Evolutionary conservation across 1,140 invertebrate genomes (phyloP).

Genomic region (Apocrypta bakeri): DNA sequence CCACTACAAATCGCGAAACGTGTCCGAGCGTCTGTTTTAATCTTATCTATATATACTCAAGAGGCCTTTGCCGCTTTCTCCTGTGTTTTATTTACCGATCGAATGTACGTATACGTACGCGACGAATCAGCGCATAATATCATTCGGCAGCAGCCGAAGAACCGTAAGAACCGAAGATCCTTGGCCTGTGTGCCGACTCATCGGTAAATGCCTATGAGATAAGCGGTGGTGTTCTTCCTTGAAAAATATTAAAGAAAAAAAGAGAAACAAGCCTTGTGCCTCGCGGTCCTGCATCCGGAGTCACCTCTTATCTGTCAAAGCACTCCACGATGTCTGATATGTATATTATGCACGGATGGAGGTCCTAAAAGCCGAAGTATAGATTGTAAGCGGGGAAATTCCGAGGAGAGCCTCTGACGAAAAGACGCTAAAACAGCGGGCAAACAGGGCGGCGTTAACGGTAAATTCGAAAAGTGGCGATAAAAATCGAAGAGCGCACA

Average conservation of each 20-base stretch:
- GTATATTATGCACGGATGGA: not conserved
- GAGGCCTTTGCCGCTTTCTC: not conserved
- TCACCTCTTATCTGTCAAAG: constrained; percentile 34
- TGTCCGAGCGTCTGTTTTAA: constrained; percentile 5
- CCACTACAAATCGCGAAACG: constrained; percentile 9
- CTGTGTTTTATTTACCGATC: not conserved
- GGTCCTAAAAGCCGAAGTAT: not conserved
- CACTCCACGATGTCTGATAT: constrained; percentile 1
- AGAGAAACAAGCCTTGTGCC: not conserved
- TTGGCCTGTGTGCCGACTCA: not conserved
- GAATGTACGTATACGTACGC: too few species aligned
- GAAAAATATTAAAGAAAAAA: not conserved
- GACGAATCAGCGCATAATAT: not conserved
- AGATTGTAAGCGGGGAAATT: not conserved
- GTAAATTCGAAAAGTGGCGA: not conserved
- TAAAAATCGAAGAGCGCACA: not conserved
- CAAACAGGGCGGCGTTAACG: not conserved
- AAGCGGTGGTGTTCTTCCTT: not conserved
- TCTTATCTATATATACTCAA: not conserved
- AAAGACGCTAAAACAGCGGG: not conserved
- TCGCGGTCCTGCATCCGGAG: not conserved
- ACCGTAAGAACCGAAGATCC: not conserved
- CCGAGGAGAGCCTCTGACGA: not conserved
- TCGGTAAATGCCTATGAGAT: not conserved
- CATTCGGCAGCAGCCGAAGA: not conserved